Base-by-base conservation (phyloP, 2,888 invertebrate genomes). In the Drosophila percnosoma region DNA sequence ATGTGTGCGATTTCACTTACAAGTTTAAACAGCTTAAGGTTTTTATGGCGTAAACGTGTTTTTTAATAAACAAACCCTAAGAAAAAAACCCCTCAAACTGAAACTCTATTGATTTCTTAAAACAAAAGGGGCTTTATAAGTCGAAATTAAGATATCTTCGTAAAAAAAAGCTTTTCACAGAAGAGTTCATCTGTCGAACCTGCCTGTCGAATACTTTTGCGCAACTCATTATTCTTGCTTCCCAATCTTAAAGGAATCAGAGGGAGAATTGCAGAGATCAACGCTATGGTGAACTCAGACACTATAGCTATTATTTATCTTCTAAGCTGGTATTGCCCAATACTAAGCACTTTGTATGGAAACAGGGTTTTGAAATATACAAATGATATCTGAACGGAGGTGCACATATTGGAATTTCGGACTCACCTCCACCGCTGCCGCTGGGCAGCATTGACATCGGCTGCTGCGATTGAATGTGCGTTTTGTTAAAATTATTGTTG, bases 391-490 rank as follows among this genome's bases (percentile, higher is more conserved):
- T 18, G 36, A 2, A 27, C 15, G 15, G 5, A 57, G 34, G 3
- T 29, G 33, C 54, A 63, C 31, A 40, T 33, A 59, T 3, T 45
- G 29, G 24, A 21, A 27, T 45, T 58, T 29, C 8, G 4, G 21
- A 91, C 91, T 91, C 68, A 91, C 87, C 87, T 62, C 80, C 80
- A 71, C 75, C 76, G 51, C 70, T 87, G 67, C 75, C 82, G 55
- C 52, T 73, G 31, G 84, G 78, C 54, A 89, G 58, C 74, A 87
- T 84, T 38, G 71, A 74, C 58, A 81, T 64, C 34, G 83, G 73
- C 31, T 73, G 68, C 48, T 77, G 79, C 21, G 80, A 45, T 66
- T 75, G 82, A 42, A 79, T 79, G 51, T 84, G 76, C 6, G 77
- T 27, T 59, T 84, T 84, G 51, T 74, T 80, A 62, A 62, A 81